Base-by-base conservation (phyloP, 2,113 vertebrate species). In the Poeciliopsis retropinna region DNA sequence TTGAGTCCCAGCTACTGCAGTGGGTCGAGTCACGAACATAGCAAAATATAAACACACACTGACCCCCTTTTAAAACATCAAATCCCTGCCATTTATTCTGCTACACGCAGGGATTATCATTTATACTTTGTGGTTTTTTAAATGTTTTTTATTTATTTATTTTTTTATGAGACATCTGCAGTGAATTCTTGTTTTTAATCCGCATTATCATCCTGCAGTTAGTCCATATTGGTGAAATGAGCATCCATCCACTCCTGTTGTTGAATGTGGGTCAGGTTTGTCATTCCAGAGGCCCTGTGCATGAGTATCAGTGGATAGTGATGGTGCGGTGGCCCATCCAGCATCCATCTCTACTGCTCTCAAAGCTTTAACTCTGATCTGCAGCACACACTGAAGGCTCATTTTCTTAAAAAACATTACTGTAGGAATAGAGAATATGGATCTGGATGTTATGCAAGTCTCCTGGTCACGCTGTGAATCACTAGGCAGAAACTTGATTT, bases 261-360 rank as follows among this genome's bases (percentile, higher is more conserved):
- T 47, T 61, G 78, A 84, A 92, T 89, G 78, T 92, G 83, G 91
- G 91, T 92, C 92, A 92, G 69, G 66, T 80, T 57, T 72, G 66
- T 60, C 65, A 65, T 74, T 82, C 66, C 47, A 0, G 54, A 74
- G 79, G 81, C 68, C n/a, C 29, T 41, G 44, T 47, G 41, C 47
- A n/a, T 69, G 27, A 51, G 44, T 60, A 72, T 80, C 51, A 63
- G 68, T 72, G 75, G 68, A 70, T 44, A 62, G 60, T 47, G 73
- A 72, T 74, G 47, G 82, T 81, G 79, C 62, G 64, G 69, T 47
- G 25, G 41, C 15, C 44, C 74, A 28, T 64, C 34, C 41, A 63
- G n/a, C 66, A 14, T 34, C 63, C 70, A 60, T 30, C 25, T 37
- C 30, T 60, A 11, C 44, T 25, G 19, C 39, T 54, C 51, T 63